A percentile compares a stretch with the other conserved stretches of the same genome.
Evolutionary conservation across 2,113 vertebrate species (phyloP).

Genomic region (Cavia aperea): DNA sequence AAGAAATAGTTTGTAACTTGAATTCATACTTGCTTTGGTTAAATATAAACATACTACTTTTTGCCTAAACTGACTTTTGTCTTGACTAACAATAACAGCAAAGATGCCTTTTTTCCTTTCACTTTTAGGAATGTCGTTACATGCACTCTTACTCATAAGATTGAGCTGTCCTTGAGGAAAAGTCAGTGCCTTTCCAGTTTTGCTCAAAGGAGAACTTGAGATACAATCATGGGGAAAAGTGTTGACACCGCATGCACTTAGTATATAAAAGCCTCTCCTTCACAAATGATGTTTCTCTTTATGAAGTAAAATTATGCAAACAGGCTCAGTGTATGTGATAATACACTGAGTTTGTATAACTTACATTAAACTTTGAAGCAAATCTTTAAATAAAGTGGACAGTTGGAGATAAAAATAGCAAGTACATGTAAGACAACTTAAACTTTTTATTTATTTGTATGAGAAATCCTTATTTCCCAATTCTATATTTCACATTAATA

Average conservation of each 20-base stretch:
- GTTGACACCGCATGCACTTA: background rate
- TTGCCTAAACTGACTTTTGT: constrained; percentile 42
- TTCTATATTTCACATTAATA: background rate
- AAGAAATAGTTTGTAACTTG: constrained; percentile 22
- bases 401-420: constrained; percentile 2
- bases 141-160: background rate
- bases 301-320: background rate
- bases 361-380: background rate
- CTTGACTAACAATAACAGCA: constrained; percentile 7
- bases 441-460: background rate
- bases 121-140: constrained; percentile 47
- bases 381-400: background rate
- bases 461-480: background rate
- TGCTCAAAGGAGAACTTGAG: background rate
- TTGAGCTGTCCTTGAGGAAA: background rate
- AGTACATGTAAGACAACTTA: background rate
- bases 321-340: background rate
- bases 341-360: background rate
- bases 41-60: background rate
- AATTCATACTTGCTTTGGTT: background rate
- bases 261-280: background rate
- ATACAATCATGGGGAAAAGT: background rate
- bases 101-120: constrained; percentile 35
- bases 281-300: background rate
- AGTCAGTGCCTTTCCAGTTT: constrained; percentile 5